A percentile compares a stretch with the other conserved stretches of the same genome.
Conservation (phyloP, 2,888 invertebrate genomes). For the Drosophila nigricruria region DNA sequence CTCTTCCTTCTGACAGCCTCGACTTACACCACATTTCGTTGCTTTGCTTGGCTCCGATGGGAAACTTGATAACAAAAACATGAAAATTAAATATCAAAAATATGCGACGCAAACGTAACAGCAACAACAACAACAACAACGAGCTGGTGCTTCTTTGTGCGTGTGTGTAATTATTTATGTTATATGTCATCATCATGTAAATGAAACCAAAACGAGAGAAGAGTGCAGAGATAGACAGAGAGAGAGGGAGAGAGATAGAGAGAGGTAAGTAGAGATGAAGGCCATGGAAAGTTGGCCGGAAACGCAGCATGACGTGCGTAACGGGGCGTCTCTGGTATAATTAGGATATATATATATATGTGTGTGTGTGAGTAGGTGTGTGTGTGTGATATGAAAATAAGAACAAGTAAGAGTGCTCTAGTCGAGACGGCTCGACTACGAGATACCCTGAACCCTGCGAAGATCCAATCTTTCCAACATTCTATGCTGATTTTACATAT, state of each 20-base stretch:
- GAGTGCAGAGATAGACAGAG: background rate
- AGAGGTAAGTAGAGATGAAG: constrained; percentile 10
- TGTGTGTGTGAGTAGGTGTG: background rate
- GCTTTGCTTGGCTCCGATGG: constrained; percentile 29
- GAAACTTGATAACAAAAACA: constrained; percentile 50
- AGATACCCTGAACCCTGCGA: too few relatives aligned
- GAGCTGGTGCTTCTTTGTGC: constrained; percentile 30
- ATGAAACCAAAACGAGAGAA: constrained; percentile 58
- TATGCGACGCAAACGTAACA: constrained; percentile 47
- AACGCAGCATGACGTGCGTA: constrained; percentile 56
- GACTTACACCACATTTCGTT: constrained; percentile 33
- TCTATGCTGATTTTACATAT: too few relatives aligned
- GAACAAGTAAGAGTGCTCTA: too few relatives aligned
- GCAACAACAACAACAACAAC: constrained; percentile 19
- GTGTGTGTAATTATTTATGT: constrained; percentile 74
- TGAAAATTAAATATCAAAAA: constrained; percentile 72
- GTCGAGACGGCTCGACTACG: too few relatives aligned
- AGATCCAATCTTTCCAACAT: too few relatives aligned
- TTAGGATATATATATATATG: constrained; percentile 41
- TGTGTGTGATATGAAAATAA: background rate
- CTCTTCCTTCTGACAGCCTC: background rate
- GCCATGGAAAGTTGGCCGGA: constrained; percentile 53
- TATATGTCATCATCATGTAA: constrained; percentile 71
- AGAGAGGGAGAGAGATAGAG: background rate
- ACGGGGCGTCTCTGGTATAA: constrained; percentile 41